Base-by-base conservation (phyloP, 2,797 vertebrate genomes). In the Chelon auratus region DNA sequence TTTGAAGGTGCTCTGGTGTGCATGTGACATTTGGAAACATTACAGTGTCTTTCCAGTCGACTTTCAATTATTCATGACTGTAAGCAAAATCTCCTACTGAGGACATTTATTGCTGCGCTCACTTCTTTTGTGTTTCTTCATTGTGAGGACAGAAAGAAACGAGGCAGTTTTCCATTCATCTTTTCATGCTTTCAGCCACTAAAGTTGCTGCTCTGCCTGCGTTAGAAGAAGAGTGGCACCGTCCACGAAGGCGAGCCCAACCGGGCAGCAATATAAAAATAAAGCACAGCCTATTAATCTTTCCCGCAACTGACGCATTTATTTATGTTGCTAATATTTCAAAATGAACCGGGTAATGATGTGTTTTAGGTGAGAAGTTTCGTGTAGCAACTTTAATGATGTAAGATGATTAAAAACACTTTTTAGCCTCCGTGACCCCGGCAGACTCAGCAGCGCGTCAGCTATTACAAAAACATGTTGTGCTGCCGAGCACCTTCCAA, bases 351-450 rank as follows among this genome's bases (percentile, higher is more conserved):
- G 20, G 42, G 47, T 24, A 73, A 65, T 59, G 22, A 68, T 79
- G 68, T 70, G 18, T 62, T 80, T 56, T 20, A 64, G 61, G 59
- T 55, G 48, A 65, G 18, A 61, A 43, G 55, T 66, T 64, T 60
- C 24, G 72, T 70, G 60, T 43, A 52, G 67, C 30, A 63, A 33
- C 54, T 54, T 62, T 56, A 74, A 59, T 70, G 66, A 80, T 68
- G 55, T 56, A 62, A 56, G 30, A 64, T 55, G 59, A 82, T 78
- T 66, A 67, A 83, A 83, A 71, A 47, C 57, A 63, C 30, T 65
- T 64, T 68, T 66, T 55, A 62, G 37, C 65, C 54, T 75, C 26
- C 57, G 60, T 79, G 67, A 75, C 58, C 64, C 50, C 2, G 24
- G 39, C 40, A 2, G 52, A 65, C 53, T 73, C 62, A 68, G 79